These are phyloP conservation scores for Sitophilus oryzae DNA, from an alignment of 1,140 invertebrate genomes.

Conservation along the genomic window DNA sequence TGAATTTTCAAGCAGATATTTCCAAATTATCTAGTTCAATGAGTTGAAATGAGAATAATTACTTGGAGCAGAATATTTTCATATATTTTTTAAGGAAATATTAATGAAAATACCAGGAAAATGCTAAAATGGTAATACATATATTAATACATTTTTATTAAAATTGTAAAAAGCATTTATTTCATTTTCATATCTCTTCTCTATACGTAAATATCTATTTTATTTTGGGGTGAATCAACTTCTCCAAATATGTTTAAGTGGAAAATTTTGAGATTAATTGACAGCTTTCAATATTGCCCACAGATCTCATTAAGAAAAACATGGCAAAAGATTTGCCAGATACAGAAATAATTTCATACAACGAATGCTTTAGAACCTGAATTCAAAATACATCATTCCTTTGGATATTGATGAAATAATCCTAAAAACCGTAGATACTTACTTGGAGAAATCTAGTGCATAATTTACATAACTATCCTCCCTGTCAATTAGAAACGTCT, in stretches of 20 bases:
- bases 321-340: constrained; percentile 46
- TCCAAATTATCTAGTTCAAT: constrained; percentile 57
- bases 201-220: too few species aligned
- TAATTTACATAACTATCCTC: constrained; percentile 47
- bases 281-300: too few species aligned
- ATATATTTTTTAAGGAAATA: constrained; percentile 57
- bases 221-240: constrained; percentile 5
- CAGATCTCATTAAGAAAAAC: too few species aligned
- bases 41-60: constrained; percentile 62
- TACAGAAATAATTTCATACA: constrained; percentile 70
- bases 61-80: constrained; percentile 59
- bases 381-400: constrained; percentile 57
- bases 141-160: constrained; percentile 3
- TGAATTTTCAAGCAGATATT: constrained; percentile 60
- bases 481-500: constrained; percentile 60
- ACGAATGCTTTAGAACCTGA: constrained; percentile 64
- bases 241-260: constrained; percentile 4
- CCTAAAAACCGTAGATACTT: constrained; percentile 51
- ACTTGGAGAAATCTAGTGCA: constrained; percentile 50
- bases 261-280: constrained; percentile 1
- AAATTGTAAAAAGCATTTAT: too few species aligned
- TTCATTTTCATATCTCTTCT: too few species aligned
- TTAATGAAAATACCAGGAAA: constrained; percentile 49
- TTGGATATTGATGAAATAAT: constrained; percentile 68
- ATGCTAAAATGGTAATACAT: constrained; percentile 51